Percentiles rank a stretch among this genome's conserved stretches.
phyloP scores from a whole-genome alignment of 2,888 invertebrate species.

The Dasypogon diadema region DNA sequence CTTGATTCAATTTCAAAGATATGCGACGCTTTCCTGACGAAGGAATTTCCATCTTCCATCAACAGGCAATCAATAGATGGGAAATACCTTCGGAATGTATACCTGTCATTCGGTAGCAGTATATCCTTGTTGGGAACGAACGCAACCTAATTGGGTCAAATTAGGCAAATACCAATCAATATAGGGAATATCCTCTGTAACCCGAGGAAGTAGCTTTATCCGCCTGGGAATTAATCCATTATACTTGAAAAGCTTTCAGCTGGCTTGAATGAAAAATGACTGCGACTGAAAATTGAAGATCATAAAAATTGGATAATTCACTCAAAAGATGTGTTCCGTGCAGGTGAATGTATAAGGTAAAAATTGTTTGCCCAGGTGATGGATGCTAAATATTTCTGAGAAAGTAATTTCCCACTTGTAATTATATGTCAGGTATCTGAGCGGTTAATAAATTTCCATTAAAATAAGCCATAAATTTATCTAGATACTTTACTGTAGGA shows the following conservation, averaged over 20 bases:
- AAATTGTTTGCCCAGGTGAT: slow-evolving; percentile 23
- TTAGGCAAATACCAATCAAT: slow-evolving; percentile 45
- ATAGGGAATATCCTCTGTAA: slow-evolving; percentile 22
- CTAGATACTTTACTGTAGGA: too few relatives aligned
- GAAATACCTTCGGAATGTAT: neutral
- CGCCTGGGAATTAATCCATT: slow-evolving; percentile 42
- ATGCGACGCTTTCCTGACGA: too few relatives aligned
- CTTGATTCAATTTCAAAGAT: too few relatives aligned
- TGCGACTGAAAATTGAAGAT: slow-evolving; percentile 26
- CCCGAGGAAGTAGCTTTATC: neutral
- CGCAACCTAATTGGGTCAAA: slow-evolving; percentile 41
- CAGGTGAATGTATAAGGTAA: neutral
- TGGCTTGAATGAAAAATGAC: slow-evolving; percentile 36
- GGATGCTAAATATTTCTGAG: slow-evolving; percentile 30
- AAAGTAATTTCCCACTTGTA: neutral
- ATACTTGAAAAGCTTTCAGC: slow-evolving; percentile 13
- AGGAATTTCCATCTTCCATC: too few relatives aligned
- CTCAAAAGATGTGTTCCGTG: slow-evolving; percentile 2
- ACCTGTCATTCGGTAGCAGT: neutral
- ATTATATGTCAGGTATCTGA: neutral
- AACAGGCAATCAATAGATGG: too few relatives aligned
- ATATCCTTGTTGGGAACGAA: neutral
- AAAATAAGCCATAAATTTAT: too few relatives aligned
- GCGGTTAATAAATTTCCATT: too few relatives aligned
- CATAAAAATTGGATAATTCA: slow-evolving; percentile 18